Conservation (phyloP, 1,140 invertebrate genomes). For the Aphaenogaster ashmeadi region DNA sequence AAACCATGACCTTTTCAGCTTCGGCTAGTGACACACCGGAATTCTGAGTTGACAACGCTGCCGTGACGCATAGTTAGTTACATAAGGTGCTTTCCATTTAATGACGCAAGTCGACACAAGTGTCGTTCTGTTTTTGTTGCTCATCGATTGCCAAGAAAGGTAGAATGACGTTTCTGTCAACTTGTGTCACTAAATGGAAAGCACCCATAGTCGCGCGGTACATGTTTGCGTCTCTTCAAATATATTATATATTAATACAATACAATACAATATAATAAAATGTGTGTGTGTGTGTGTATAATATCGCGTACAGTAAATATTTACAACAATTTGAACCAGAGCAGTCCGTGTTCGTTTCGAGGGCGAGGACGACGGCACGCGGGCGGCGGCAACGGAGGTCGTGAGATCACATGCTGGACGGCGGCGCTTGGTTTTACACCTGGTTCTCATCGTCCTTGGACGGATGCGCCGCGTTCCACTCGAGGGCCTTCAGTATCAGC, state of each 20-base stretch:
- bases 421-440: conserved; percentile 55
- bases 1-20: too few species aligned
- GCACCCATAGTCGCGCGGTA: not conserved
- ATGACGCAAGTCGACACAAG: too few species aligned
- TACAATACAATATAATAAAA: conserved; percentile 50
- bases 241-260: conserved; percentile 59
- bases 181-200: too few species aligned
- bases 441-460: conserved; percentile 78
- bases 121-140: too few species aligned
- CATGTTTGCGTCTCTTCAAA: conserved; percentile 12
- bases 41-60: too few species aligned
- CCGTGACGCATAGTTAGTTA: too few species aligned
- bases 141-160: too few species aligned
- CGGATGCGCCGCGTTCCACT: conserved; percentile 82
- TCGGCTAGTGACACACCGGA: too few species aligned
- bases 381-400: not conserved
- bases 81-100: too few species aligned
- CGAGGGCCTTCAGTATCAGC: conserved; percentile 80
- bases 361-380: conserved; percentile 28
- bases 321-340: conserved; percentile 76
- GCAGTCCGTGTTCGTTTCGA: conserved; percentile 54
- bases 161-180: too few species aligned
- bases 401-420: conserved; percentile 72
- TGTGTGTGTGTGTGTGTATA: conserved; percentile 16
- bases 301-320: conserved; percentile 75